phyloP scores from a whole-genome alignment of 2,113 vertebrate species.

The Nyctibius bracteatus region DNA sequence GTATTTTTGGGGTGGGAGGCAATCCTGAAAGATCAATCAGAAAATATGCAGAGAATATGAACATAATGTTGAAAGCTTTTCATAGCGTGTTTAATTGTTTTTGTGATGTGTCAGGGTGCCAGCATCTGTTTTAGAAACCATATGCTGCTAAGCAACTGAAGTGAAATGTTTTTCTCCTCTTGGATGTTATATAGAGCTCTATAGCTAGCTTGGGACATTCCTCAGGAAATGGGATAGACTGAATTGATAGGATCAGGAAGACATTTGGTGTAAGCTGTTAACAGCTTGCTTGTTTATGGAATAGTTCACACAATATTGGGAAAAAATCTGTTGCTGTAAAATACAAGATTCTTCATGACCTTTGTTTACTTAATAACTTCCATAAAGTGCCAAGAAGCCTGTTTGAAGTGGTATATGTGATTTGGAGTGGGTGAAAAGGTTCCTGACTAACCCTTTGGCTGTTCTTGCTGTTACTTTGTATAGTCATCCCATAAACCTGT shows the following conservation, averaged over 20 bases:
- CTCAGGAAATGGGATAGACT: neutral
- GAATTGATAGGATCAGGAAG: neutral
- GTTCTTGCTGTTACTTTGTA: neutral
- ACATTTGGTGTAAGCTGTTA: neutral
- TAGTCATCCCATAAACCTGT: neutral
- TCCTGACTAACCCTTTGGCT: neutral
- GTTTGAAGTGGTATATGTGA: neutral
- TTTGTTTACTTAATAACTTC: neutral
- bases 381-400: neutral
- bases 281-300: neutral
- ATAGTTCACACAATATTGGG: neutral
- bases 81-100: neutral
- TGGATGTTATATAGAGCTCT: neutral
- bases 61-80: neutral
- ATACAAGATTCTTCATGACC: neutral
- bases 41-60: neutral
- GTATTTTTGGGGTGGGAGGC: neutral
- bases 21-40: neutral
- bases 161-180: slow-evolving; percentile 27
- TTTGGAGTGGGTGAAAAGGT: neutral
- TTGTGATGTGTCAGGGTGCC: neutral
- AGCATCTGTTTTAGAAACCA: slow-evolving; percentile 24
- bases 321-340: neutral
- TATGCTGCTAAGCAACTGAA: slow-evolving; percentile 36
- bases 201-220: neutral